phyloP scores from a whole-genome alignment of 2,888 invertebrate species.

The Tyria jacobaeae region DNA sequence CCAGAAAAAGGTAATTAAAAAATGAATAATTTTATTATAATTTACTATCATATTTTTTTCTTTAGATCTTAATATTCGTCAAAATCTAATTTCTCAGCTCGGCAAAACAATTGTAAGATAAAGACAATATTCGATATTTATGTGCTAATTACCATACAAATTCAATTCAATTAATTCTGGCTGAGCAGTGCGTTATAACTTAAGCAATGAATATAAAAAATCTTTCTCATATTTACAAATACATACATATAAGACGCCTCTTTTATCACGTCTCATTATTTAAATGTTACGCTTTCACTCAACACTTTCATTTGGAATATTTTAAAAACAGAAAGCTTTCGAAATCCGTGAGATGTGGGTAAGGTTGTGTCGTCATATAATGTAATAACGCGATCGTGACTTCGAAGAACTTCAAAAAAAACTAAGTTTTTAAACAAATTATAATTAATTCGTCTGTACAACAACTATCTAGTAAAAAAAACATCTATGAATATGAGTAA shows the following conservation, averaged over 20 bases:
- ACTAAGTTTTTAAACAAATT: background rate
- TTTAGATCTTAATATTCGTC: background rate
- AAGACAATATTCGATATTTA: background rate
- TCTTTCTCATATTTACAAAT: conserved; percentile 33
- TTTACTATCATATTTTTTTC: background rate
- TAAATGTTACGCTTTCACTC: conserved; percentile 73
- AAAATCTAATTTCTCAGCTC: background rate
- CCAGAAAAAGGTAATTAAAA: no score
- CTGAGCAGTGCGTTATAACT: conserved; percentile 22
- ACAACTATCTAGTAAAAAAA: background rate
- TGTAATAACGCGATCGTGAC: conserved; percentile 20
- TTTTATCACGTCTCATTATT: conserved; percentile 64
- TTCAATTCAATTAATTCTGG: conserved; percentile 27
- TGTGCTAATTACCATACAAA: conserved; percentile 31
- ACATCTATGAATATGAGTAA: background rate
- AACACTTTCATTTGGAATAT: conserved; percentile 70
- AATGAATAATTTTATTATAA: no score
- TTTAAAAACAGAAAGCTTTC: conserved; percentile 64
- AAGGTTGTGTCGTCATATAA: conserved; percentile 27
- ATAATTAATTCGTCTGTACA: background rate
- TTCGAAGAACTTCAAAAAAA: no score
- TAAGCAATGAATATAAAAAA: conserved; percentile 36
- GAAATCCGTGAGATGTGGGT: conserved; percentile 48
- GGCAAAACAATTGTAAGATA: background rate
- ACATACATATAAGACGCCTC: conserved; percentile 29